A percentile compares a stretch with the other conserved stretches of the same genome.
Evolutionary conservation across 2,113 vertebrate species (phyloP).

Genomic region (Rhabdomys dilectus): DNA sequence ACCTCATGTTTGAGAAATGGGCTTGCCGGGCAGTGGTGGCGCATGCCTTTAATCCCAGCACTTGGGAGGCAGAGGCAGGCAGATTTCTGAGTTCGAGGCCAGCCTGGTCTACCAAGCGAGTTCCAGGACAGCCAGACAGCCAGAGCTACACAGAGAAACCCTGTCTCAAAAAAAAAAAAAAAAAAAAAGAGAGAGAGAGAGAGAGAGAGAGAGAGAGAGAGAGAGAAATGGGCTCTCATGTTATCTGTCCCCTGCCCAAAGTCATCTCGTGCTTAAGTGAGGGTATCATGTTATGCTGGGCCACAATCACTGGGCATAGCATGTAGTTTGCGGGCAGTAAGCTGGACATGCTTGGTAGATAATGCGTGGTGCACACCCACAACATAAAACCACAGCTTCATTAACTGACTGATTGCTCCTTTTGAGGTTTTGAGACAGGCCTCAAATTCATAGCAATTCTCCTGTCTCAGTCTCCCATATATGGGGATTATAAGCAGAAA

Average conservation of each 20-base stretch:
- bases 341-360: background rate
- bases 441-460: background rate
- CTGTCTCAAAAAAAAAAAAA: too few relatives aligned
- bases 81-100: too few relatives aligned
- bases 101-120: too few relatives aligned
- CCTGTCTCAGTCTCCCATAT: background rate
- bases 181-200: too few relatives aligned
- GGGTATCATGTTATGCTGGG: background rate
- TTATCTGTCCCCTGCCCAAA: too few relatives aligned
- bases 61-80: too few relatives aligned
- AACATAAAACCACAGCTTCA: slow-evolving; percentile 8
- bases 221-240: background rate
- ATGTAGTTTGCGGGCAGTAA: background rate
- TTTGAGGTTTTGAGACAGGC: background rate
- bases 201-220: background rate
- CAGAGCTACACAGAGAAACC: too few relatives aligned
- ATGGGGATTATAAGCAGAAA: background rate
- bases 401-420: too few relatives aligned
- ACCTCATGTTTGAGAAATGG: background rate
- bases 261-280: background rate
- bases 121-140: too few relatives aligned
- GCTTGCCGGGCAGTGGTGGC: too few relatives aligned
- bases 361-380: background rate
- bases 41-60: too few relatives aligned
- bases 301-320: background rate